Evolutionary conservation across 2,888 invertebrate species (phyloP).

Genomic region (Meandrusa payeni): DNA sequence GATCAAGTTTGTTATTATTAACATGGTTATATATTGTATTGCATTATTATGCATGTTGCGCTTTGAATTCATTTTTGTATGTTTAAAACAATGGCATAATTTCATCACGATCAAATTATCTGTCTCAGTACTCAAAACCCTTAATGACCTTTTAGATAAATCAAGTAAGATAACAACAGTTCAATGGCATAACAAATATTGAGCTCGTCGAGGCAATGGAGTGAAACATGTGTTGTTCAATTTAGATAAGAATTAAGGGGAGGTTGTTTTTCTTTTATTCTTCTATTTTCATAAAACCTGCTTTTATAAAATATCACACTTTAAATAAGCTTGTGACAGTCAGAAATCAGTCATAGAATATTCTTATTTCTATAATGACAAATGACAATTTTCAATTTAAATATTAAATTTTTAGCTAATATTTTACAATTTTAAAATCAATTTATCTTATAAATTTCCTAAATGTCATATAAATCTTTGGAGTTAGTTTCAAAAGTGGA

Average conservation of each 20-base stretch:
- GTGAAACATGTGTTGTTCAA: not conserved
- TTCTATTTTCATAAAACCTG: not conserved
- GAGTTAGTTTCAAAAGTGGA: slow-evolving; percentile 8
- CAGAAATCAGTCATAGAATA: no score
- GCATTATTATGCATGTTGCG: no score
- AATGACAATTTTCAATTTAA: not conserved
- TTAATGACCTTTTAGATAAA: slow-evolving; percentile 7
- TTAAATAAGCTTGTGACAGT: no score
- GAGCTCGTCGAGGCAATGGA: not conserved
- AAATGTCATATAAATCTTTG: slow-evolving; percentile 10
- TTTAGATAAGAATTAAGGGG: slow-evolving; percentile 17
- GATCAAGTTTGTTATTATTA: no score
- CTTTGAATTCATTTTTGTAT: no score
- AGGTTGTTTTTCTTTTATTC: not conserved
- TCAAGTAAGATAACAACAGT: slow-evolving; percentile 1
- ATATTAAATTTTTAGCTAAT: no score
- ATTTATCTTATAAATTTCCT: not conserved
- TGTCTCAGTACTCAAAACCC: not conserved
- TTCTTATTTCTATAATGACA: not conserved
- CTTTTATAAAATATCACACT: not conserved
- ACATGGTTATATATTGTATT: no score
- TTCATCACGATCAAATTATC: not conserved
- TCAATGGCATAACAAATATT: not conserved
- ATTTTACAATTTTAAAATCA: no score
- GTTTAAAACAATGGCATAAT: not conserved